These are phyloP conservation scores for Sebastes fasciatus DNA, from an alignment of 2,113 vertebrate genomes.

Conservation along the genomic window DNA sequence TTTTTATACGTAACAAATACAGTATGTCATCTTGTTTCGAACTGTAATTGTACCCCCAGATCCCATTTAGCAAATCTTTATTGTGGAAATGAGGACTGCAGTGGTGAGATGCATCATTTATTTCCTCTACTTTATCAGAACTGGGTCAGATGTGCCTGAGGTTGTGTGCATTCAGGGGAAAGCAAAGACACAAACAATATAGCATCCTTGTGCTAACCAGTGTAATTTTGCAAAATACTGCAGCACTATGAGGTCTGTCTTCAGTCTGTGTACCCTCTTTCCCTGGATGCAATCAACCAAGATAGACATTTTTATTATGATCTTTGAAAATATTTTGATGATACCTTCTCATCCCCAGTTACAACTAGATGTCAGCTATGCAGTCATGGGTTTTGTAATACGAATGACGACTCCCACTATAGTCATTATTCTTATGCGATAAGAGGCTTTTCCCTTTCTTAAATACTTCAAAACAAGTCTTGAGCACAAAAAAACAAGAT, in stretches of 20 bases:
- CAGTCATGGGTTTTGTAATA: not conserved
- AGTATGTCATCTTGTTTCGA: not conserved
- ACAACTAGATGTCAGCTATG: not conserved
- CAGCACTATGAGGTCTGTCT: not conserved
- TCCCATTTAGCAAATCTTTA: slow-evolving; percentile 7
- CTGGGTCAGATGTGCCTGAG: slow-evolving; percentile 35
- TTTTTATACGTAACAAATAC: not conserved
- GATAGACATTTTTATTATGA: not conserved
- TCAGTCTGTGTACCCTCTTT: not conserved
- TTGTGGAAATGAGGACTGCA: slow-evolving; percentile 6
- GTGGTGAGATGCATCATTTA: slow-evolving; percentile 20
- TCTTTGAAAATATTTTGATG: not conserved
- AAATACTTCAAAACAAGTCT: slow-evolving; percentile 6
- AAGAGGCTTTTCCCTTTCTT: not conserved
- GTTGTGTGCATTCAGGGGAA: not conserved
- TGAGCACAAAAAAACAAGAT: not conserved
- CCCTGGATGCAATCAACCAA: not conserved
- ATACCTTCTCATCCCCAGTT: not conserved
- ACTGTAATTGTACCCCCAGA: slow-evolving; percentile 2
- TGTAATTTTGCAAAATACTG: slow-evolving; percentile 3
- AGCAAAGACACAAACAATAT: slow-evolving; percentile 5
- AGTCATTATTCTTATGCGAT: not conserved
- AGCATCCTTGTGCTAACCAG: not conserved
- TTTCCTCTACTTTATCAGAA: slow-evolving; percentile 33
- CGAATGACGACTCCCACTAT: not conserved